Conservation (phyloP, 2,797 vertebrate species). For the Pachyuromys duprasi region DNA sequence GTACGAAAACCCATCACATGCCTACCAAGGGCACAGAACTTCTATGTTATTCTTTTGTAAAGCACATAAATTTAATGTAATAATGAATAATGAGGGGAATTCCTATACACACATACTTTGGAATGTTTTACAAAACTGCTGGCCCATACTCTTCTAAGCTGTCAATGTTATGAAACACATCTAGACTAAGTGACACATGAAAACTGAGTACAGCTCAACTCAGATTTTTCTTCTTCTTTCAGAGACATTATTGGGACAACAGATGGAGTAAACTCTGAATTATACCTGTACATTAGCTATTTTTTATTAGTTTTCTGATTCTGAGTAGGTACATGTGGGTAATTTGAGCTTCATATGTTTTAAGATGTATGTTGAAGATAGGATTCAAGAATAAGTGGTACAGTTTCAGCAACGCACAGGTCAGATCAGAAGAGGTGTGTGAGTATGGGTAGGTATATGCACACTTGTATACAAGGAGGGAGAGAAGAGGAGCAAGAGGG, state of each 20-base stretch:
- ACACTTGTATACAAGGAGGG: too few species aligned
- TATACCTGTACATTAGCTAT: background rate
- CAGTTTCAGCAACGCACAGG: background rate
- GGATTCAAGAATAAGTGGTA: background rate
- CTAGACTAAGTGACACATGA: background rate
- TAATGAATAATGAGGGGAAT: background rate
- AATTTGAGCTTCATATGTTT: background rate
- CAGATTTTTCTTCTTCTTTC: background rate
- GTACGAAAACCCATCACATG: background rate
- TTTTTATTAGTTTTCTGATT: background rate
- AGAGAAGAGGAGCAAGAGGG: background rate
- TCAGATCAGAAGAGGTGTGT: background rate
- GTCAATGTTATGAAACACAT: background rate
- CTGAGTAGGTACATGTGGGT: background rate
- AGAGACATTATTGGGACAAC: background rate
- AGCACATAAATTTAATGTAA: background rate
- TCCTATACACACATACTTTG: background rate
- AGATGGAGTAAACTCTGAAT: background rate
- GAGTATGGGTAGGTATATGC: too few species aligned
- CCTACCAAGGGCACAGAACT: background rate
- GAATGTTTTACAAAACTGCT: background rate
- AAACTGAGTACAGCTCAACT: background rate
- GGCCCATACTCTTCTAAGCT: background rate
- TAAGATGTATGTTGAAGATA: background rate
- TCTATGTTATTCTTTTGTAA: constrained; percentile 18